Evolutionary conservation across 1,140 invertebrate genomes (phyloP).

Genomic region (Drosophila chauvacae): DNA sequence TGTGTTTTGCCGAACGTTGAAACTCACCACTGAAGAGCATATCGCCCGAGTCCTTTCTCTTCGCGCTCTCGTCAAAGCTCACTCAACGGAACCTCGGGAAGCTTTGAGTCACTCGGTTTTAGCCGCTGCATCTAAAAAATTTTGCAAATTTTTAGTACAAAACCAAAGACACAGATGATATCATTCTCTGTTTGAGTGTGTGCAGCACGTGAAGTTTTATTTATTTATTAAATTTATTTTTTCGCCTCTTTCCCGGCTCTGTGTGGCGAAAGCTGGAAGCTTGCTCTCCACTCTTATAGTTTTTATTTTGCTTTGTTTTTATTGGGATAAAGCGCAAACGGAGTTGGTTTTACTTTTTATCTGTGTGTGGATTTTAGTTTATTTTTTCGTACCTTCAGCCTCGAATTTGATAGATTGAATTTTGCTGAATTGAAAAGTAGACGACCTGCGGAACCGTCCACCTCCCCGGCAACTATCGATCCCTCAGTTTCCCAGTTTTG

Average conservation of each 20-base stretch:
- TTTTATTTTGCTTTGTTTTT: conserved; percentile 8
- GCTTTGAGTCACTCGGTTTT: conserved; percentile 38
- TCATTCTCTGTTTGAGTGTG: conserved; percentile 16
- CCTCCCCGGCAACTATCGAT: conserved; percentile 4
- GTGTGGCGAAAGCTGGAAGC: conserved; percentile 41
- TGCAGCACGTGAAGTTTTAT: conserved; percentile 70
- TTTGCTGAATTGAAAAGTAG: conserved; percentile 41
- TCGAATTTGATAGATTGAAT: conserved; percentile 68
- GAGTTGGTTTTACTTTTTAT: conserved; percentile 44
- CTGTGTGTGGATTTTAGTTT: conserved; percentile 43
- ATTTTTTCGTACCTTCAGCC: conserved; percentile 23
- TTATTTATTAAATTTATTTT: conserved; percentile 68
- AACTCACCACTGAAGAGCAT: conserved; percentile 60
- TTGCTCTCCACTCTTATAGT: conserved; percentile 8
- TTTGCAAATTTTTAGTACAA: conserved; percentile 74
- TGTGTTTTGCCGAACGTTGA: background rate
- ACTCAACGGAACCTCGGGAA: conserved; percentile 33
- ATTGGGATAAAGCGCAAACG: conserved; percentile 11
- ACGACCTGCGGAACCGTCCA: conserved; percentile 10
- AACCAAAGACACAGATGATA: conserved; percentile 54
- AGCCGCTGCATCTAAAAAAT: conserved; percentile 21
- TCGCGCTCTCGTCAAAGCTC: conserved; percentile 32
- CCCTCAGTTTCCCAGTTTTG: conserved; percentile 8
- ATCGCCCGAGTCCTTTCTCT: background rate
- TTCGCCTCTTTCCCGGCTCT: conserved; percentile 15